Conservation (phyloP, 2,888 invertebrate genomes). For the Tiliacea aurago region DNA sequence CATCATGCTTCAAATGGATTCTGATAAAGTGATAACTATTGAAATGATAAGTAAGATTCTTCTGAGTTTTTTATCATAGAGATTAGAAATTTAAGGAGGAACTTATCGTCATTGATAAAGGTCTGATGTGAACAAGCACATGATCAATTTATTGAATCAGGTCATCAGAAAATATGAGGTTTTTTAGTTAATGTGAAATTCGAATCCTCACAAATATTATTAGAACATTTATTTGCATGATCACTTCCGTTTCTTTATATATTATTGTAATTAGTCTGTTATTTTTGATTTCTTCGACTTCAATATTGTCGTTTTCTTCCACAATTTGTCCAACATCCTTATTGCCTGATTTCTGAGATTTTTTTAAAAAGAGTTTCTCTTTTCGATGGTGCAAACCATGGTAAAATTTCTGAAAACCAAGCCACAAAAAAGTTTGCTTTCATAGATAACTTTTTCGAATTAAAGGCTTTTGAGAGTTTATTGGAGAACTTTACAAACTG, state of each 20-base stretch:
- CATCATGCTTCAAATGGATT: constrained; percentile 13
- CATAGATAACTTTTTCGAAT: not conserved
- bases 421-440: too few species aligned
- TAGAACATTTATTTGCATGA: constrained; percentile 12
- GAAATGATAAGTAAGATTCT: constrained; percentile 43
- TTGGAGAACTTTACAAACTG: not conserved
- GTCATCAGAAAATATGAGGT: constrained; percentile 1
- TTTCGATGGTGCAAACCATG: too few species aligned
- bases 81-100: constrained; percentile 29
- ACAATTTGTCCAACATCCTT: not conserved
- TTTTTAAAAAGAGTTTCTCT: not conserved
- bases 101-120: constrained; percentile 7
- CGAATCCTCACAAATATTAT: constrained; percentile 31
- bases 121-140: constrained; percentile 9
- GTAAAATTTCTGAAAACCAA: not conserved
- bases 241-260: constrained; percentile 15
- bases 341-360: too few species aligned
- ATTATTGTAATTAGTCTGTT: not conserved
- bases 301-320: not conserved
- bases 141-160: constrained; percentile 7
- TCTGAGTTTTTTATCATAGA: constrained; percentile 37
- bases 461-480: not conserved
- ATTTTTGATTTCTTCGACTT: not conserved
- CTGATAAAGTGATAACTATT: constrained; percentile 43
- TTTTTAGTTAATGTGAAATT: constrained; percentile 13